Base-by-base conservation (phyloP, 2,113 vertebrate genomes). In the Sterna hirundo region DNA sequence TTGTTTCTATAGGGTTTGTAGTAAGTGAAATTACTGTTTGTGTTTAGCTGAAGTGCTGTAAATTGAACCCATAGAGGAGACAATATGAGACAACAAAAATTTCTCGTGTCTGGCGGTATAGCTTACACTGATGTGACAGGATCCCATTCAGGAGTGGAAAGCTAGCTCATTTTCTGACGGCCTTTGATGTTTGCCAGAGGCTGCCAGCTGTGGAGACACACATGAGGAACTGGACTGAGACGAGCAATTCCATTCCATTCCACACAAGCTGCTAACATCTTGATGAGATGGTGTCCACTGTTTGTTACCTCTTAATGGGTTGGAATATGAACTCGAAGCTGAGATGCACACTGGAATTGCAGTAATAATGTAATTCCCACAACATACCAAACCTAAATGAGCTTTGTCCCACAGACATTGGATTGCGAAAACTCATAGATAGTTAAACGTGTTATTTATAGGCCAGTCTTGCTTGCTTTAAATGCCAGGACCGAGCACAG, bases 231-330 rank as follows among this genome's bases (percentile, higher is more conserved):
- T 3, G 49, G 34, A 13, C 22, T 7, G 42, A 77, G 69, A 68
- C 2, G 3, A 68, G 61, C 13, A 66, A 66, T 47, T 20, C n/a
- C 61, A 30, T n/a, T 20, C n/a, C 65, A 30, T n/a, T n/a, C 38
- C 51, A 14, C 3, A 1, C 0, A 13, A 65, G 51, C 18, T 57
- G 12, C 32, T 11, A 13, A 32, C 2, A 0, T 29, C 55, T n/a
- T 14, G 26, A 3, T 58, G 10, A 15, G 15, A 12, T 10, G 44
- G 17, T 7, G 11, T 25, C 40, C 40, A 4, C 51, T n/a, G 21
- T 21, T 8, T 7, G 75, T 62, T 68, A 32, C 38, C 49, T 64
- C 55, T 30, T 11, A 15, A 25, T 2, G 3, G 65, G 36, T 4
- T 6, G 12, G 36, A 55, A 49, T 13, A 10, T 1, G 58, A 91